phyloP scores from a whole-genome alignment of 2,113 vertebrate genomes.

The Mobula birostris region DNA sequence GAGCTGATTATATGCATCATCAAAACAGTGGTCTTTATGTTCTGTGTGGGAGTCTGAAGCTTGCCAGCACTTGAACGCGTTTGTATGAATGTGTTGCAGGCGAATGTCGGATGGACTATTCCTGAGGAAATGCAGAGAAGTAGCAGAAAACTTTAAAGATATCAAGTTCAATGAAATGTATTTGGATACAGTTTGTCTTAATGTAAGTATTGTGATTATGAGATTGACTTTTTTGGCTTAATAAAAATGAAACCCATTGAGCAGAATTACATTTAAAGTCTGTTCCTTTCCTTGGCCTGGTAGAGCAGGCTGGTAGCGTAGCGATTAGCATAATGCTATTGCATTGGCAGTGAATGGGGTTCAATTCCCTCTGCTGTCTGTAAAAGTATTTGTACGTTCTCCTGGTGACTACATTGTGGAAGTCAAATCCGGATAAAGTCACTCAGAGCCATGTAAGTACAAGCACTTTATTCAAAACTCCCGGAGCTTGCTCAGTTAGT shows the following conservation, averaged over 20 bases:
- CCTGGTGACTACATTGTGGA: too few relatives aligned
- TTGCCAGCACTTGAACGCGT: not conserved
- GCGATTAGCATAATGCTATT: too few relatives aligned
- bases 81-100: slow-evolving; percentile 54
- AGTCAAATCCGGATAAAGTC: too few relatives aligned
- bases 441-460: too few relatives aligned
- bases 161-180: slow-evolving; percentile 97
- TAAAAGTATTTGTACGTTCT: too few relatives aligned
- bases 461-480: too few relatives aligned
- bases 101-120: slow-evolving; percentile 96
- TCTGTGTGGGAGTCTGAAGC: not conserved
- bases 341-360: too few relatives aligned
- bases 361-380: too few relatives aligned
- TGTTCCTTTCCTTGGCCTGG: slow-evolving; percentile 39
- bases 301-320: too few relatives aligned
- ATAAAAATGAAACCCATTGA: slow-evolving; percentile 36
- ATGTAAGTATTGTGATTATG: slow-evolving; percentile 61
- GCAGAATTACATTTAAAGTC: not conserved
- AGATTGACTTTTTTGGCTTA: not conserved
- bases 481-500: too few relatives aligned
- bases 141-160: slow-evolving; percentile 89
- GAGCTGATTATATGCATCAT: not conserved
- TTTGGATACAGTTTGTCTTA: slow-evolving; percentile 91
- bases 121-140: slow-evolving; percentile 86
- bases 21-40: not conserved